Evolutionary conservation across 2,888 invertebrate genomes (phyloP), one percentile per base, ranked within the genome.

Genomic region (Calliphora vomitoria): DNA sequence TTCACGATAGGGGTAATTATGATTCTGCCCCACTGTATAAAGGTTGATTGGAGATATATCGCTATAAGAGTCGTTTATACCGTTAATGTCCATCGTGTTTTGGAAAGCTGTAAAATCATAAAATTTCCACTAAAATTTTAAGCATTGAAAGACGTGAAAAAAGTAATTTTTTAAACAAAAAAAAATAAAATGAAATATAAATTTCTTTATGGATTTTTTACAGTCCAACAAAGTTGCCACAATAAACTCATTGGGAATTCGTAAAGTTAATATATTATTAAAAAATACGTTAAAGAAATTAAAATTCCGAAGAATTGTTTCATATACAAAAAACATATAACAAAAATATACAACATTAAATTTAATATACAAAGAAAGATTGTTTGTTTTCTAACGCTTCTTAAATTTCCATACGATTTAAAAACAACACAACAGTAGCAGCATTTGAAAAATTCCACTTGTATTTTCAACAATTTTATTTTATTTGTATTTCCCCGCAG

Each of bases 401-500:
- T 66, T 41, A 41, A 66, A 66, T 41, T 41, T 66, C 5, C 66
- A 44, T 66, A 38, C 11, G 44, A 41, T 41, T 66, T 13, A 18
- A 64, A 60, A 60, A 60, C 15, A 60, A 31, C 25, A 20, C 31
- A 15, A 60, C 20, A 55, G 55, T 8, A 55, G 50, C 5, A 50
- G 50, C n/a, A 55, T 55, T 55, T 20, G 20, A 55, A 31, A 66
- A 60, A 66, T 41, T 41, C 41, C 41, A 15, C 31, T 44, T 41
- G n/a, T 8, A 2, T 64, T n/a, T 18, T 11, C 31, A 13, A 6
- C 31, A 1, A n/a, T 38, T 64, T 38, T 31, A 25, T 69, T 15
- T 69, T 47, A 31, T 69, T 50, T 69, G 18, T 53, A 71, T 50
- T 35, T 69, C 13, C 47, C 68, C 50, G 13, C 50, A 50, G 66